These are phyloP conservation scores for Peromyscus nudipes DNA, from an alignment of 2,797 vertebrate genomes.

Conservation along the genomic window DNA sequence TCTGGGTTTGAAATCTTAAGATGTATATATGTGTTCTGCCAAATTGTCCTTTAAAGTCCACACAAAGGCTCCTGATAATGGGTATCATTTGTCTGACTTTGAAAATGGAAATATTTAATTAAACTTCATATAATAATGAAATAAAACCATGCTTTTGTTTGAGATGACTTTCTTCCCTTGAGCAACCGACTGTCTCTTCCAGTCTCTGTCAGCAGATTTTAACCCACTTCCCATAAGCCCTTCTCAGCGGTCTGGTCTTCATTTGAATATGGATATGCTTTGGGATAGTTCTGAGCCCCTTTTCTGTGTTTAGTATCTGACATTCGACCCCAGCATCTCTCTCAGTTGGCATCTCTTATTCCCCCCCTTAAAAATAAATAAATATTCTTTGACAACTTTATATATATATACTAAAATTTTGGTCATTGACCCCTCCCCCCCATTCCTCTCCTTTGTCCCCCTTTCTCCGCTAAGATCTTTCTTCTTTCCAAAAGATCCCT, in stretches of 20 bases:
- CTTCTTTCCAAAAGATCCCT: not conserved
- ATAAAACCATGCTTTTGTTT: slow-evolving; percentile 70
- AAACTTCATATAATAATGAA: slow-evolving; percentile 71
- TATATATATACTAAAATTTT: not conserved
- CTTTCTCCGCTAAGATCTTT: not conserved
- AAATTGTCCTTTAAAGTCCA: slow-evolving; percentile 27
- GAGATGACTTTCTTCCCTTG: slow-evolving; percentile 70
- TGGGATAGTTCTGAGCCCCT: slow-evolving; percentile 53
- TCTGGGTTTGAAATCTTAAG: slow-evolving; percentile 41
- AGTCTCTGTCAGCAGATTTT: slow-evolving; percentile 60
- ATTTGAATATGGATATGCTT: slow-evolving; percentile 72
- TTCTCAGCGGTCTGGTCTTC: slow-evolving; percentile 59
- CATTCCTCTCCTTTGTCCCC: not conserved
- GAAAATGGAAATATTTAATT: slow-evolving; percentile 80
- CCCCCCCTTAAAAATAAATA: not conserved
- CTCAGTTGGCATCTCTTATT: not conserved
- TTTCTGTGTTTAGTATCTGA: not conserved
- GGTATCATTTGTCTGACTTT: slow-evolving; percentile 74
- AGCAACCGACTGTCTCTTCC: slow-evolving; percentile 56
- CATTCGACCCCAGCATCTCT: not conserved
- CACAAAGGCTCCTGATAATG: slow-evolving; percentile 59
- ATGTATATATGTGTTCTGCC: slow-evolving; percentile 13
- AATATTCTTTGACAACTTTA: not conserved
- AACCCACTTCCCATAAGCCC: slow-evolving; percentile 69
- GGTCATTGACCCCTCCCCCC: not conserved